Conservation (phyloP, 2,888 invertebrate species). For the Rotaria macrura region DNA sequence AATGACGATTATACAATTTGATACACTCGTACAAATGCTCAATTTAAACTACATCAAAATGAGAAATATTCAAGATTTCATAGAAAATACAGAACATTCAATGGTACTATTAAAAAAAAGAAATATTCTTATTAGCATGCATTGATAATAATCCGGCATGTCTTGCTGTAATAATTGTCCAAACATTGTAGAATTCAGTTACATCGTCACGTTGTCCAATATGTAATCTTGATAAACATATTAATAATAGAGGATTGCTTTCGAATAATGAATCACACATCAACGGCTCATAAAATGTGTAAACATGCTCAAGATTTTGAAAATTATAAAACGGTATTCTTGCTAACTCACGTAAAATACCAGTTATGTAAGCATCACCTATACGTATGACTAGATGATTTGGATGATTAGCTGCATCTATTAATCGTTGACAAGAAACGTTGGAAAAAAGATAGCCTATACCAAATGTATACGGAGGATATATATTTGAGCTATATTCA, state of each 20-base stretch:
- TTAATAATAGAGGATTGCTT: neutral
- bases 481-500: neutral
- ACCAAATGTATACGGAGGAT: conserved; percentile 17
- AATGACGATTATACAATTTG: too few species aligned
- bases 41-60: too few species aligned
- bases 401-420: neutral
- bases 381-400: neutral
- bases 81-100: too few species aligned
- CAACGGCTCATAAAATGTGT: neutral
- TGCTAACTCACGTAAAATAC: conserved; percentile 10
- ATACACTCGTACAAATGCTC: too few species aligned
- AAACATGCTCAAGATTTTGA: neutral
- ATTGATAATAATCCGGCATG: neutral
- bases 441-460: neutral
- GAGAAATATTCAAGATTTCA: too few species aligned
- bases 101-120: too few species aligned
- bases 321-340: neutral
- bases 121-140: too few species aligned
- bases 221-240: conserved; percentile 17
- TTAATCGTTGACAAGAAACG: neutral
- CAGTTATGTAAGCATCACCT: conserved; percentile 10
- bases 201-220: neutral
- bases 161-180: neutral
- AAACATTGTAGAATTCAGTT: neutral
- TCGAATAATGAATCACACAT: neutral